Percentiles rank a stretch among this genome's conserved stretches.
Evolutionary conservation across 2,888 invertebrate genomes (phyloP).

Genomic region (Nebria salina): DNA sequence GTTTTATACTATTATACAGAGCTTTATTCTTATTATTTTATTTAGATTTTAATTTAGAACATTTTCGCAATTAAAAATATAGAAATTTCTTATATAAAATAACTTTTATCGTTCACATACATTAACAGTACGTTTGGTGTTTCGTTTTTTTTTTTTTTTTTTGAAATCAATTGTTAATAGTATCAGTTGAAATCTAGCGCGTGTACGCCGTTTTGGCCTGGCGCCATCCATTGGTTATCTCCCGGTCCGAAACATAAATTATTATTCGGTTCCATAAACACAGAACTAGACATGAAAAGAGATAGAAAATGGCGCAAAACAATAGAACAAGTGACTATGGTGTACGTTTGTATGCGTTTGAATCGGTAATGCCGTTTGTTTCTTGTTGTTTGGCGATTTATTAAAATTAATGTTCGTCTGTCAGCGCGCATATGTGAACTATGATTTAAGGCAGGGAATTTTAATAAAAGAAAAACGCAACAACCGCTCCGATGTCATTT

Average conservation of each 20-base stretch:
- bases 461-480: not conserved
- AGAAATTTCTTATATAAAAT: too few relatives aligned
- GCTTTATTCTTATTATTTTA: not conserved
- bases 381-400: conserved; percentile 27
- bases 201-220: not conserved
- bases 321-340: not conserved
- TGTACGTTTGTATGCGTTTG: not conserved
- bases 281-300: not conserved
- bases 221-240: not conserved
- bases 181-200: not conserved
- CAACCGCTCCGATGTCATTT: too few relatives aligned
- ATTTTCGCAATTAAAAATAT: too few relatives aligned
- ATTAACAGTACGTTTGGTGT: too few relatives aligned
- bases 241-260: not conserved
- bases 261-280: not conserved
- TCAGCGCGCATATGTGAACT: conserved; percentile 19
- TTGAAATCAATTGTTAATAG: not conserved
- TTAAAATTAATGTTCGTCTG: conserved; percentile 24
- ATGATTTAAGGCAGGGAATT: conserved; percentile 20
- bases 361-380: conserved; percentile 12
- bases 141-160: not conserved
- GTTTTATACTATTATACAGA: not conserved
- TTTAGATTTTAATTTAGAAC: too few relatives aligned
- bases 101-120: too few relatives aligned
- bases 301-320: not conserved